A percentile compares a stretch with the other conserved stretches of the same genome.
phyloP scores from a whole-genome alignment of 2,888 invertebrate genomes.

The Didymodactylos carnosus region DNA sequence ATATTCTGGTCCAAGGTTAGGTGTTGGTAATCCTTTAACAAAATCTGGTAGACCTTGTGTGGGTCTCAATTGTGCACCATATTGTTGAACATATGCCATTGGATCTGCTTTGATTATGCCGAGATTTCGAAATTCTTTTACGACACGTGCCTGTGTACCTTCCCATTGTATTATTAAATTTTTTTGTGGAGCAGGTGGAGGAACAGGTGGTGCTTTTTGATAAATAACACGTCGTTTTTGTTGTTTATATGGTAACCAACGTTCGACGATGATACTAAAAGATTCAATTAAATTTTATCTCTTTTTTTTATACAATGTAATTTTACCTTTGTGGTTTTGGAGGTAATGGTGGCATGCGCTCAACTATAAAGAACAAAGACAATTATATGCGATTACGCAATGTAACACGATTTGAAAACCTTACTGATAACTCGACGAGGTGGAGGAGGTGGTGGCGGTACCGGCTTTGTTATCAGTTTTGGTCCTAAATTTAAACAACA shows the following conservation, averaged over 20 bases:
- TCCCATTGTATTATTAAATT: conserved; percentile 14
- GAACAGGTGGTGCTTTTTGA: conserved; percentile 7
- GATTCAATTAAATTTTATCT: not conserved
- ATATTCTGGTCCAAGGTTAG: not conserved
- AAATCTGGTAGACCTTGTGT: conserved; percentile 1
- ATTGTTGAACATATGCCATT: conserved; percentile 4
- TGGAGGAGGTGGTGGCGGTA: not conserved
- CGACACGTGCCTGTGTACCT: conserved; percentile 7
- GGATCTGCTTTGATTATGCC: conserved; percentile 11
- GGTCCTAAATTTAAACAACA: no score
- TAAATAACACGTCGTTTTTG: conserved; percentile 10
- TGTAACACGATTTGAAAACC: no score
- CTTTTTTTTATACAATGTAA: no score
- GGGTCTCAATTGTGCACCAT: not conserved
- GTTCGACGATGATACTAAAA: conserved; percentile 5
- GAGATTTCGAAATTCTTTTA: conserved; percentile 8
- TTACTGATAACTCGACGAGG: not conserved
- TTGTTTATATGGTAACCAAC: conserved; percentile 13
- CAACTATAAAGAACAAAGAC: no score
- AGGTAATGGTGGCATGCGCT: not conserved
- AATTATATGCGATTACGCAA: no score
- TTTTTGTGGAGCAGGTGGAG: not conserved
- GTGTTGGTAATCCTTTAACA: not conserved
- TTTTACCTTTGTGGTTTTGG: not conserved
- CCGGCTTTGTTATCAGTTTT: not conserved